phyloP scores from a whole-genome alignment of 2,888 invertebrate genomes.

The Nasonovia ribisnigri region DNA sequence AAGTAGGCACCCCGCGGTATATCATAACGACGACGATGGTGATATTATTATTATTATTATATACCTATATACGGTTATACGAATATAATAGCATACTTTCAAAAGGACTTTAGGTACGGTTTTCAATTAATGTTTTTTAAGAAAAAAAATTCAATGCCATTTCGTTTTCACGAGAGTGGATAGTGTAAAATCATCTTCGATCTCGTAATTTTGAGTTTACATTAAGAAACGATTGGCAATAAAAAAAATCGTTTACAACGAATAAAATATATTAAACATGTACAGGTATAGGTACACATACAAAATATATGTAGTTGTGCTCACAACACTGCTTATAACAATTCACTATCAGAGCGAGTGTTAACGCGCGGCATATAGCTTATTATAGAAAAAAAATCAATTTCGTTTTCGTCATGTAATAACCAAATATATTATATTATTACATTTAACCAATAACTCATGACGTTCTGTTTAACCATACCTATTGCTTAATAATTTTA shows the following conservation, averaged over 20 bases:
- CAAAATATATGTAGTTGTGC: neutral
- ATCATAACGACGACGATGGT: neutral
- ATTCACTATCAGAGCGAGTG: neutral
- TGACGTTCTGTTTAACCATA: neutral
- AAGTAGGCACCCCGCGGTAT: neutral
- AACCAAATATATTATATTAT: too few species aligned
- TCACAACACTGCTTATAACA: neutral
- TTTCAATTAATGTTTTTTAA: neutral
- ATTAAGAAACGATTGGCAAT: neutral
- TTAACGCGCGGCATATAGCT: neutral
- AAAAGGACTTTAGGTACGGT: neutral
- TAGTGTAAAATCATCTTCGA: constrained; percentile 1
- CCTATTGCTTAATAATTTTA: neutral
- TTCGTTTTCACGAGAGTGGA: neutral
- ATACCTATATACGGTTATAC: neutral
- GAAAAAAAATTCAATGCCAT: neutral
- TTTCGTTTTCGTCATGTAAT: neutral
- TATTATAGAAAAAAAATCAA: neutral
- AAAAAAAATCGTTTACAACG: neutral
- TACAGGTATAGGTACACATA: neutral
- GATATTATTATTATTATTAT: neutral
- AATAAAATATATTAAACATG: neutral
- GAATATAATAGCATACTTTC: neutral
- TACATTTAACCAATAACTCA: neutral
- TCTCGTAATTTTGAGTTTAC: neutral